A percentile compares a stretch with the other conserved stretches of the same genome.
These are phyloP conservation scores for Urocyon cinereoargenteus DNA, from an alignment of 2,797 vertebrate species.

Conservation along the genomic window DNA sequence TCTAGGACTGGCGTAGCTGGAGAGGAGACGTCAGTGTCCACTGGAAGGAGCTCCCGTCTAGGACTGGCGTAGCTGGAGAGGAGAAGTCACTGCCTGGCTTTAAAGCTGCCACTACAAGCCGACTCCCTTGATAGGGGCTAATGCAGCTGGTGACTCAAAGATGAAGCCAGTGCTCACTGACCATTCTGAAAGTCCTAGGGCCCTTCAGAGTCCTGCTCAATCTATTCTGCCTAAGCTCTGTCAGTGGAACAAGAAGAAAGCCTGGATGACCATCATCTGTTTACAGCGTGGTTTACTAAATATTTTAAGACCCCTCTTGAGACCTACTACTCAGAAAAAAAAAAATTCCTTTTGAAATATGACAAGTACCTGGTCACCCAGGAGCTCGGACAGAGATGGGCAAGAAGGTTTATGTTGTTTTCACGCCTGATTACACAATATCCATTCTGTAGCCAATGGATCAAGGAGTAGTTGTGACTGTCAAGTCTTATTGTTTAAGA, in stretches of 20 bases:
- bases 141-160: background rate
- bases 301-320: background rate
- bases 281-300: background rate
- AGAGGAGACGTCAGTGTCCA: background rate
- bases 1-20: background rate
- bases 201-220: background rate
- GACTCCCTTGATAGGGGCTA: background rate
- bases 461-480: background rate
- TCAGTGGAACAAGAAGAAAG: rapidly evolving
- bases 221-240: background rate
- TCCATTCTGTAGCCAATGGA: background rate
- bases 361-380: background rate
- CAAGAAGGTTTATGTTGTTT: background rate
- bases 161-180: background rate
- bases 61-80: background rate
- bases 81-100: background rate
- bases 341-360: background rate
- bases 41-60: background rate
- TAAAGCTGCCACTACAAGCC: background rate
- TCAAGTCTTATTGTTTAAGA: background rate
- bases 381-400: background rate
- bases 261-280: background rate
- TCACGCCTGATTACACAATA: background rate
- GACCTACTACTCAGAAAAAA: background rate
- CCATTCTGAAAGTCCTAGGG: background rate